A percentile compares a stretch with the other conserved stretches of the same genome.
Evolutionary conservation across 2,797 vertebrate genomes (phyloP).

Genomic region (Mormyrops attenuatus): DNA sequence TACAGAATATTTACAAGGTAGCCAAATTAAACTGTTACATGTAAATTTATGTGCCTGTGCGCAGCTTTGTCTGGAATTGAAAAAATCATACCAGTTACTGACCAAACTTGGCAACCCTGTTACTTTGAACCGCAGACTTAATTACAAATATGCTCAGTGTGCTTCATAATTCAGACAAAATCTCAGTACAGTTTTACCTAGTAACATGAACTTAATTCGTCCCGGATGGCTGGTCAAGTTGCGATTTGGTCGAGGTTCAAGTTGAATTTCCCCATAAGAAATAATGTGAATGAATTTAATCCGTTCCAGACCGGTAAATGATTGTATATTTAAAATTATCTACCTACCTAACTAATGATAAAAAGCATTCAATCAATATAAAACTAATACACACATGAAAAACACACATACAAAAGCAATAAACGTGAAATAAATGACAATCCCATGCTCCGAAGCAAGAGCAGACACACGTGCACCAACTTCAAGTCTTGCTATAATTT

Average conservation of each 20-base stretch:
- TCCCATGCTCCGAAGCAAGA: background rate
- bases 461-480: background rate
- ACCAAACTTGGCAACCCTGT: slow-evolving; percentile 4
- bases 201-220: too few species aligned
- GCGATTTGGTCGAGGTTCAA: too few species aligned
- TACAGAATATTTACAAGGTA: too few species aligned
- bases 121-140: background rate
- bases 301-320: too few species aligned
- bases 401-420: background rate
- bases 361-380: background rate
- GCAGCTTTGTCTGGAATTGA: too few species aligned
- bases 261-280: too few species aligned
- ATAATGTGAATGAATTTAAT: too few species aligned
- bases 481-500: background rate
- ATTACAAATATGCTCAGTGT: background rate
- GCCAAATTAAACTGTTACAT: too few species aligned
- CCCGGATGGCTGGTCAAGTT: too few species aligned
- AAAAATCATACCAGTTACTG: background rate
- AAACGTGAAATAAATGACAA: background rate
- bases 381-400: background rate
- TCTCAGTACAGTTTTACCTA: background rate
- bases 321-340: too few species aligned
- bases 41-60: too few species aligned
- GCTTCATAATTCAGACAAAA: background rate
- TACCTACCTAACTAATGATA: background rate